phyloP scores from a whole-genome alignment of 1,140 invertebrate genomes.

The Wiebesia pumilae region DNA sequence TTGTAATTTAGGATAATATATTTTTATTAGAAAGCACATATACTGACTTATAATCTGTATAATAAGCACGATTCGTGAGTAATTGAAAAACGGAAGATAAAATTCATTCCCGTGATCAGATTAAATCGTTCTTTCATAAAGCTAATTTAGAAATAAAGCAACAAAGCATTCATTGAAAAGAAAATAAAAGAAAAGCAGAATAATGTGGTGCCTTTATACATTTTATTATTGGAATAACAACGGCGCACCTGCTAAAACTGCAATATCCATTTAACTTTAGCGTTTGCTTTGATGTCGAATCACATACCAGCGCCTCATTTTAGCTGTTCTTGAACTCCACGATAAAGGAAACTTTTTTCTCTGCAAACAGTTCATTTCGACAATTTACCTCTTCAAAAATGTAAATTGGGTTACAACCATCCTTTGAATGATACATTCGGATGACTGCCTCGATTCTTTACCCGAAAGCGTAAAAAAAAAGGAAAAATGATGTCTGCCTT shows the following conservation, averaged over 20 bases:
- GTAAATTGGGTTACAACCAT: conserved; percentile 37
- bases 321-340: not conserved
- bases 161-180: conserved; percentile 17
- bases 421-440: not conserved
- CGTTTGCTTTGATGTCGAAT: conserved; percentile 46
- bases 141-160: not conserved
- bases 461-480: conserved; percentile 25
- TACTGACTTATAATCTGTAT: too few relatives aligned
- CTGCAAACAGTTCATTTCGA: not conserved
- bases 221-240: conserved; percentile 37
- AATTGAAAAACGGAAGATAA: not conserved
- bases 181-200: not conserved
- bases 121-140: conserved; percentile 13
- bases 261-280: conserved; percentile 43
- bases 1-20: too few relatives aligned
- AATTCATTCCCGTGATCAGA: not conserved
- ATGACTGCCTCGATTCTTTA: conserved; percentile 28
- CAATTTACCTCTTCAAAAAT: conserved; percentile 32
- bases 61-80: not conserved
- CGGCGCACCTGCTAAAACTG: conserved; percentile 30
- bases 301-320: conserved; percentile 13
- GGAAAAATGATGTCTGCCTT: not conserved
- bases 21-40: too few relatives aligned
- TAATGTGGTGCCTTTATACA: conserved; percentile 1
- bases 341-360: conserved; percentile 4